Evolutionary conservation across 2,797 vertebrate species (phyloP), one percentile per base, ranked within the genome.

Genomic region (Gambelia wislizenii): DNA sequence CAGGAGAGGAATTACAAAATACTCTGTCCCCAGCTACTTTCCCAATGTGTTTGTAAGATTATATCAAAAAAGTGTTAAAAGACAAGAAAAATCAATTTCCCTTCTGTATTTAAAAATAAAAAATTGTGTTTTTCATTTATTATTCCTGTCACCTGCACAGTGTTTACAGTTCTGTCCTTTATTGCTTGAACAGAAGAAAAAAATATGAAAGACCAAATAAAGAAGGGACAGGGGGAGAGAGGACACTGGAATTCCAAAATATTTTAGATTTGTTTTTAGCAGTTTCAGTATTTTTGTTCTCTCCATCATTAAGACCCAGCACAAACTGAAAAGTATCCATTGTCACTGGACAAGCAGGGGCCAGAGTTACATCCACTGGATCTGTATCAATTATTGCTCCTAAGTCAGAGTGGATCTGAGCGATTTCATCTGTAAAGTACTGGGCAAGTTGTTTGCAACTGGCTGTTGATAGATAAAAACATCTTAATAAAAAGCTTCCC

Each of bases 51-150:
- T 5, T 13, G 47, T 75, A 75, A 39, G 44, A 67, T 76, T 75
- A 7, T 18, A 42, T 79, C 20, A 78, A 82, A 86, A 54, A 72
- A 47, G 36, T 85, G 85, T 85, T 14, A 47, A 86, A 78, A 33
- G 14, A 14, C 22, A 36, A 12, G 14, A 18, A 10, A 9, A 27
- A 82, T 74, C 12, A 81, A n/a, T 89, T 87, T 27, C 54, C 0
- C 49, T 44, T 72, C 47, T 44, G 42, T 83, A 83, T 70, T 91
- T 90, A 86, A n/a, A 91, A 83, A 5, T 1, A 18, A 42, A 22
- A 25, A 7, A 36, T n/a, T 5, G 9, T 52, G 20, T 81, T 86
- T 52, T 0, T 2, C 49, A 36, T 87, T 54, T 16, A 20, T 79
- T 47, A 14, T 36, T 76, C 33, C n/a, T 87, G 76, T 91, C 42